These are phyloP conservation scores for Zaprionus nigranus DNA, from an alignment of 1,140 invertebrate species.

Conservation along the genomic window DNA sequence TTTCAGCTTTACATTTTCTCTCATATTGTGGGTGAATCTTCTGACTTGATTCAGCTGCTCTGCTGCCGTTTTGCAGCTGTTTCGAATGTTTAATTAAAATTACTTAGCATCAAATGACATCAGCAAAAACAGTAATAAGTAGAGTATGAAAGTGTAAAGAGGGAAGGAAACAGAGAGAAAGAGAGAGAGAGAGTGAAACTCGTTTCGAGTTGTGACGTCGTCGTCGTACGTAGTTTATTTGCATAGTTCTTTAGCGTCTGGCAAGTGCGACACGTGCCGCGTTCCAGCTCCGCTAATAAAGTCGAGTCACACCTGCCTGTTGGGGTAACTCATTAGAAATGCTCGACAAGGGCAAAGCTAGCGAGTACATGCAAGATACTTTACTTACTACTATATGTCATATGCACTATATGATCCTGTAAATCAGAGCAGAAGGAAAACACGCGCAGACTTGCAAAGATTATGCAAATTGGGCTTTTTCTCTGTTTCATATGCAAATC, in stretches of 20 bases:
- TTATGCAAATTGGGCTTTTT: slow-evolving; percentile 60
- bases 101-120: slow-evolving; percentile 60
- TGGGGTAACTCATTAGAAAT: slow-evolving; percentile 28
- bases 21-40: neutral
- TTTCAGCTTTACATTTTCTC: neutral
- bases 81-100: slow-evolving; percentile 70
- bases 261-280: slow-evolving; percentile 21
- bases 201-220: slow-evolving; percentile 30
- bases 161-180: neutral
- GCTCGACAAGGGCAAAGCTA: slow-evolving; percentile 6
- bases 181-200: slow-evolving; percentile 11
- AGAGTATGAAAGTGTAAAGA: neutral
- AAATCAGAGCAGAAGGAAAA: slow-evolving; percentile 7
- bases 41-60: neutral
- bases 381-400: neutral
- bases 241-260: slow-evolving; percentile 22
- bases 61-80: slow-evolving; percentile 9
- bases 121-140: slow-evolving; percentile 24
- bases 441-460: slow-evolving; percentile 31
- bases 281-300: slow-evolving; percentile 12
- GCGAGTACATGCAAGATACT: slow-evolving; percentile 15
- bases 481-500: slow-evolving; percentile 52
- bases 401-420: neutral
- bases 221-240: slow-evolving; percentile 29
- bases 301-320: slow-evolving; percentile 17